Evolutionary conservation across 2,797 vertebrate genomes (phyloP).

Genomic region (Arnoldichthys spilopterus): DNA sequence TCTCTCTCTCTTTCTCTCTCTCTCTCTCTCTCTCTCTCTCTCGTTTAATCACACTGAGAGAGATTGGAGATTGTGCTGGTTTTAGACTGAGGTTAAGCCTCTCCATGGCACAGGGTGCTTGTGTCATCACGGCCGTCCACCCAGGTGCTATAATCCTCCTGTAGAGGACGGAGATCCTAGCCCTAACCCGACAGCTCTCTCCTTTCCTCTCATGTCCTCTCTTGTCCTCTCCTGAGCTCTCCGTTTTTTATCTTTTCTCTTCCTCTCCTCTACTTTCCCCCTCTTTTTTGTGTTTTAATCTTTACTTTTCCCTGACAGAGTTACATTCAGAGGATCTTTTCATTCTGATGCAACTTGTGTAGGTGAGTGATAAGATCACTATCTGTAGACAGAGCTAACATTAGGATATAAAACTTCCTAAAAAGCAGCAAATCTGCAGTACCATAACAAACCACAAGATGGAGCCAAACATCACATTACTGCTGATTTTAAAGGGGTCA

Average conservation of each 20-base stretch:
- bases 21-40: neutral
- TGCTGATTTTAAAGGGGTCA: neutral
- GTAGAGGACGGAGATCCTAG: conserved; percentile 7
- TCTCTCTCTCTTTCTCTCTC: conserved; percentile 3
- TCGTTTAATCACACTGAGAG: conserved; percentile 24
- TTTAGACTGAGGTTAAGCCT: conserved; percentile 9
- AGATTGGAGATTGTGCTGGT: conserved; percentile 20
- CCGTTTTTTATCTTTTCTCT: conserved; percentile 31
- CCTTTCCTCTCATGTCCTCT: conserved; percentile 27
- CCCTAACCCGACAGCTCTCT: neutral
- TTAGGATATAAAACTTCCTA: neutral
- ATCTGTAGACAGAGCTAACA: neutral
- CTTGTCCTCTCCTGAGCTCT: conserved; percentile 24
- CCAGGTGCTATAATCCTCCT: conserved; percentile 17
- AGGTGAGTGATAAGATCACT: neutral
- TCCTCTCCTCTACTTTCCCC: neutral
- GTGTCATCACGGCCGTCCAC: conserved; percentile 24
- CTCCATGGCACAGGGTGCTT: neutral
- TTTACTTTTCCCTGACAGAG: neutral
- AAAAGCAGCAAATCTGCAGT: neutral
- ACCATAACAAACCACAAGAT: conserved; percentile 65
- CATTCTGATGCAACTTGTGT: neutral
- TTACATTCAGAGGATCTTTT: neutral
- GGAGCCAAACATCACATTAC: conserved; percentile 53
- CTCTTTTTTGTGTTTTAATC: neutral